Conservation (phyloP, 1,140 invertebrate genomes). For the Drosophila bocqueti region DNA sequence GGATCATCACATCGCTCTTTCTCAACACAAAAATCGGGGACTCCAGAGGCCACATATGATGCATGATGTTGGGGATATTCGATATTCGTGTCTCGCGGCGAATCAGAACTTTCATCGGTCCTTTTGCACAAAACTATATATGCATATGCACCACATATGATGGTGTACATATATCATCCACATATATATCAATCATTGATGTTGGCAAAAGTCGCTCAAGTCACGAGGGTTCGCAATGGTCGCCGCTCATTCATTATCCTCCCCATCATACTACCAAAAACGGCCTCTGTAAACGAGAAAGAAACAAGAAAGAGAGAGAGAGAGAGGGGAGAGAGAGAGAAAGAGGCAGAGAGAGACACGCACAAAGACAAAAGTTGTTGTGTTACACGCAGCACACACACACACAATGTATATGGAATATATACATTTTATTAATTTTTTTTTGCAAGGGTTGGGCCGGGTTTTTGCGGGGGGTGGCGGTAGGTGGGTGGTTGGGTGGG, state of each 20-base stretch:
- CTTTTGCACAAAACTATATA: slow-evolving; percentile 60
- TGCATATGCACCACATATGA: slow-evolving; percentile 16
- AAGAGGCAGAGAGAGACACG: slow-evolving; percentile 69
- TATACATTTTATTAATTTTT: slow-evolving; percentile 36
- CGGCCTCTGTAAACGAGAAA: slow-evolving; percentile 85
- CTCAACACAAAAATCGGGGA: slow-evolving; percentile 66
- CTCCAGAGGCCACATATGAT: slow-evolving; percentile 84
- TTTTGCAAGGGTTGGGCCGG: slow-evolving; percentile 50
- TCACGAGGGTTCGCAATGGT: slow-evolving; percentile 72
- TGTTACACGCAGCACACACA: slow-evolving; percentile 35
- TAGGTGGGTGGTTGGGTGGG: slow-evolving; percentile 39
- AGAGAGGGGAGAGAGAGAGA: slow-evolving; percentile 61
- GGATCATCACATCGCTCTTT: slow-evolving; percentile 56
- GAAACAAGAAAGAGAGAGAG: slow-evolving; percentile 66
- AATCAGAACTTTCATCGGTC: slow-evolving; percentile 51
- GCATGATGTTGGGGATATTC: slow-evolving; percentile 84
- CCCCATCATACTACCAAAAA: slow-evolving; percentile 85
- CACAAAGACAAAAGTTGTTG: slow-evolving; percentile 60
- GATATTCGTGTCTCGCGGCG: slow-evolving; percentile 61
- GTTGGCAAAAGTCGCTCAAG: slow-evolving; percentile 73
- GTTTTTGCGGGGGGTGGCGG: slow-evolving; percentile 28
- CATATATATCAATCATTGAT: slow-evolving; percentile 17
- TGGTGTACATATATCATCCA: slow-evolving; percentile 13
- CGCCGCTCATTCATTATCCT: slow-evolving; percentile 77
- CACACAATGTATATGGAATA: slow-evolving; percentile 23